These are phyloP conservation scores for Dasysyrphus albostriatus DNA, from an alignment of 2,888 invertebrate genomes.

Conservation along the genomic window DNA sequence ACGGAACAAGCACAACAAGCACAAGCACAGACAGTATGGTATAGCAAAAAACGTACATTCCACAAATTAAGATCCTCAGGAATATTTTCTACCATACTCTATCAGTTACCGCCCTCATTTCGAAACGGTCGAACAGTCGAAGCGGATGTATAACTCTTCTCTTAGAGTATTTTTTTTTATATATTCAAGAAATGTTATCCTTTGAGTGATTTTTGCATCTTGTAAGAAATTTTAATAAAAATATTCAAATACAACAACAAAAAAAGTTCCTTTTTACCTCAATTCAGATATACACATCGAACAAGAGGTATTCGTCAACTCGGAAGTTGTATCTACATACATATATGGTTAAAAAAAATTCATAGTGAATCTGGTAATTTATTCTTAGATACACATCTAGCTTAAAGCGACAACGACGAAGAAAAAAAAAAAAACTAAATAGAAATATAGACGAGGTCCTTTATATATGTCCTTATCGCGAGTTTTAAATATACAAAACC, in stretches of 20 bases:
- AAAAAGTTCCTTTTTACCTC: background rate
- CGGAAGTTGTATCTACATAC: background rate
- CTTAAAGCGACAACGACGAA: background rate
- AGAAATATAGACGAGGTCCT: constrained; percentile 5
- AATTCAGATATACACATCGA: constrained; percentile 5
- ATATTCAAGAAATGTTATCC: background rate
- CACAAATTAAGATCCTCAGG: constrained; percentile 61
- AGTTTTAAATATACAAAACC: constrained; percentile 50
- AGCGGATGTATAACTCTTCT: constrained; percentile 42
- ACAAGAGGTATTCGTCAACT: background rate
- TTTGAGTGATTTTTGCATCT: constrained; percentile 49
- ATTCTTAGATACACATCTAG: constrained; percentile 52
- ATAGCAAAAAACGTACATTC: constrained; percentile 51
- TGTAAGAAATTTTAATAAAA: background rate
- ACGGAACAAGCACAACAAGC: background rate
- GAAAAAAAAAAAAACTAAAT: constrained; percentile 17
- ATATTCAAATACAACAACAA: constrained; percentile 7
- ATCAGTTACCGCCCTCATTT: constrained; percentile 75
- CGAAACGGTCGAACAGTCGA: constrained; percentile 59
- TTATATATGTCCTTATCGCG: background rate
- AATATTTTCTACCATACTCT: constrained; percentile 56
- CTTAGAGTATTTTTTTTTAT: background rate
- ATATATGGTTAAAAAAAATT: background rate
- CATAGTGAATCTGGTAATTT: constrained; percentile 4
- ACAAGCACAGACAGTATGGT: constrained; percentile 64